Evolutionary conservation across 2,888 invertebrate genomes (phyloP).

Genomic region (Chymomyza amoena): DNA sequence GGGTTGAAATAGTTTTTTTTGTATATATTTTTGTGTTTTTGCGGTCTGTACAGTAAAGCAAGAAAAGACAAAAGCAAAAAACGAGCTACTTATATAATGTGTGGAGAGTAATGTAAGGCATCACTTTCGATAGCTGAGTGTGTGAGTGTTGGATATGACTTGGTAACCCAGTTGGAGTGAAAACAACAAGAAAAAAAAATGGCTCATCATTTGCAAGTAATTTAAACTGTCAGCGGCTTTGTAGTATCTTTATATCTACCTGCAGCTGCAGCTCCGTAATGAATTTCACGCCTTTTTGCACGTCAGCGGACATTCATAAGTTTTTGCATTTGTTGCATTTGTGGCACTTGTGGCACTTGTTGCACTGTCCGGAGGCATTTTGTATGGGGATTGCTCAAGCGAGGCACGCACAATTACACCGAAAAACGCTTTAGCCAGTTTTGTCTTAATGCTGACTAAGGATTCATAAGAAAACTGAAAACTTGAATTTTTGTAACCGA

Average conservation of each 20-base stretch:
- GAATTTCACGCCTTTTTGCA: slow-evolving; percentile 63
- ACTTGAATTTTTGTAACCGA: neutral
- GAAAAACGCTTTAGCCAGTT: neutral
- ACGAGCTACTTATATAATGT: slow-evolving; percentile 54
- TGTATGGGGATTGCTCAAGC: slow-evolving; percentile 45
- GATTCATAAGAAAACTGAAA: neutral
- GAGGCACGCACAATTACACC: neutral
- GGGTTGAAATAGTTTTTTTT: slow-evolving; percentile 60
- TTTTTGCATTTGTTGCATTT: neutral
- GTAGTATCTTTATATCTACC: neutral
- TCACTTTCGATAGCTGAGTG: slow-evolving; percentile 47
- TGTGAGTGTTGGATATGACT: slow-evolving; percentile 37
- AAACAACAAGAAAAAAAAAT: slow-evolving; percentile 46
- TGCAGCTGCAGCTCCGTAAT: slow-evolving; percentile 37
- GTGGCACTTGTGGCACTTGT: neutral
- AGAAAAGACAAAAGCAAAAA: slow-evolving; percentile 5
- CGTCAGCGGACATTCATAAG: slow-evolving; percentile 25
- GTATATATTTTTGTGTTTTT: slow-evolving; percentile 18
- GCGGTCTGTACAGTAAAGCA: neutral
- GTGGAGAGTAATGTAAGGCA: slow-evolving; percentile 32
- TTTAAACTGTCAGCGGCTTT: slow-evolving; percentile 50
- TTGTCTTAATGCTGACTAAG: neutral
- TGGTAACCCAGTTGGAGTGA: slow-evolving; percentile 65
- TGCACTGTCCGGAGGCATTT: slow-evolving; percentile 45
- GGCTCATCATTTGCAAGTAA: slow-evolving; percentile 58